A percentile compares a stretch with the other conserved stretches of the same genome.
Conservation (phyloP, 2,888 invertebrate species). For the Encarsia formosa region DNA sequence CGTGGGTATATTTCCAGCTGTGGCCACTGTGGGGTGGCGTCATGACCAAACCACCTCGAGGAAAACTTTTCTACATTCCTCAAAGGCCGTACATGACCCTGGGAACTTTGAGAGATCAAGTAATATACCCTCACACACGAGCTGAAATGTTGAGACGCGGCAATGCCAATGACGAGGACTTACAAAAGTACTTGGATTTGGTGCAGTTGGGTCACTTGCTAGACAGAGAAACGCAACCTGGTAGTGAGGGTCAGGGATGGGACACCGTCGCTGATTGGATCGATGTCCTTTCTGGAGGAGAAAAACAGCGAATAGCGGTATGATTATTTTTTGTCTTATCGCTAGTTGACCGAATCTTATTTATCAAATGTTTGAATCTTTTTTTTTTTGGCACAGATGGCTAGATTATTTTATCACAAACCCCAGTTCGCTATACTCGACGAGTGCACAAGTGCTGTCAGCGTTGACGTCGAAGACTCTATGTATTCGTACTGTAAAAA, state of each 20-base stretch:
- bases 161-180: conserved; percentile 68
- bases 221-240: conserved; percentile 65
- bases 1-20: conserved; percentile 52
- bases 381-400: conserved; percentile 73
- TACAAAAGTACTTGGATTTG: conserved; percentile 70
- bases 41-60: conserved; percentile 90
- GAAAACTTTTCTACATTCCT: conserved; percentile 95
- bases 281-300: conserved; percentile 96
- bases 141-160: conserved; percentile 79
- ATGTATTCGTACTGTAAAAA: conserved; percentile 92
- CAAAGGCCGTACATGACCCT: conserved; percentile 98
- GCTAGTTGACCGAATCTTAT: conserved; percentile 2
- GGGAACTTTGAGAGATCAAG: conserved; percentile 89
- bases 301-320: conserved; percentile 95
- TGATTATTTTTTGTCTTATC: conserved; percentile 28
- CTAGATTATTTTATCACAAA: conserved; percentile 91
- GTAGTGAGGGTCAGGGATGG: conserved; percentile 63
- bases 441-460: conserved; percentile 98
- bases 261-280: conserved; percentile 97
- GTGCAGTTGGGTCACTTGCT: conserved; percentile 84
- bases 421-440: conserved; percentile 99
- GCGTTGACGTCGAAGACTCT: conserved; percentile 95
- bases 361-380: not conserved
- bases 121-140: conserved; percentile 90
- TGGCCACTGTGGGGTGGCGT: conserved; percentile 96